A percentile compares a stretch with the other conserved stretches of the same genome.
Conservation (phyloP, 2,888 invertebrate genomes). For the Nymphalis polychloros region DNA sequence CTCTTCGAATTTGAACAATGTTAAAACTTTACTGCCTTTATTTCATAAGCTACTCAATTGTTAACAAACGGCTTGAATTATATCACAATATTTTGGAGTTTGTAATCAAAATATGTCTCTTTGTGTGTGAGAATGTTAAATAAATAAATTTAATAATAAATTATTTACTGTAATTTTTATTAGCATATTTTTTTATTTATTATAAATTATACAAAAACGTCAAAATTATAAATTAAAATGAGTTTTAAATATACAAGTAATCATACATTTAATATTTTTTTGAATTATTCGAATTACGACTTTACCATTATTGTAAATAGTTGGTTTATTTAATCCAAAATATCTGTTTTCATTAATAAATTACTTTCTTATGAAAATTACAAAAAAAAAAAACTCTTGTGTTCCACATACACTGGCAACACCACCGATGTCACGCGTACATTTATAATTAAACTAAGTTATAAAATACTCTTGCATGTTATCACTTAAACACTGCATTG, state of each 20-base stretch:
- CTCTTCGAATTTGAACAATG: constrained; percentile 12
- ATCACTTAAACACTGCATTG: constrained; percentile 12
- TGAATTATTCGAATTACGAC: too few relatives aligned
- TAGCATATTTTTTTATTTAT: not conserved
- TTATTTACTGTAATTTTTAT: not conserved
- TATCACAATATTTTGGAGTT: not conserved
- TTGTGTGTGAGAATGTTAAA: too few relatives aligned
- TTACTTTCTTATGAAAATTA: not conserved
- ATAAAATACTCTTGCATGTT: constrained; percentile 17
- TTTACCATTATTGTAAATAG: not conserved
- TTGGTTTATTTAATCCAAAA: not conserved
- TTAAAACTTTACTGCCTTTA: constrained; percentile 26
- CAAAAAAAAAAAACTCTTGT: not conserved
- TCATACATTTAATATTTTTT: too few relatives aligned
- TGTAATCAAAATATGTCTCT: not conserved
- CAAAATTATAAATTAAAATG: too few relatives aligned
- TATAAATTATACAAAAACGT: not conserved
- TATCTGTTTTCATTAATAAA: not conserved
- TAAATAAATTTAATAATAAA: not conserved
- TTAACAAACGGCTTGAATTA: not conserved
- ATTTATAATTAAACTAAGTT: not conserved
- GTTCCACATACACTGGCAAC: not conserved
- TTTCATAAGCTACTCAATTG: constrained; percentile 13
- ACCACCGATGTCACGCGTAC: constrained; percentile 4
- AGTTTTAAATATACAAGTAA: too few relatives aligned